phyloP scores from a whole-genome alignment of 2,797 vertebrate genomes.

The Petrocephalus schoutedeni region DNA sequence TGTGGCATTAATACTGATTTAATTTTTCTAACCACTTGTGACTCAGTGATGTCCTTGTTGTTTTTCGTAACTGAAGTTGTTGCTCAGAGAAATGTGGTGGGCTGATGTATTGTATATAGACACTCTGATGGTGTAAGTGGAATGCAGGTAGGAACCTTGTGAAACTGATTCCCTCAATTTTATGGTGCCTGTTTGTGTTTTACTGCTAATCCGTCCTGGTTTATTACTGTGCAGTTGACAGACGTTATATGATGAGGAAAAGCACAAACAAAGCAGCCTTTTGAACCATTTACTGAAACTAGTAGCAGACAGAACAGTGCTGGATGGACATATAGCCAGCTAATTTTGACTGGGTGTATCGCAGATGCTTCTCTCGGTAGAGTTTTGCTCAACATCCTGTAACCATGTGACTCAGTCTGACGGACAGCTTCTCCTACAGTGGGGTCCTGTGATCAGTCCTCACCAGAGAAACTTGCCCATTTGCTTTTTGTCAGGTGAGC shows the following conservation, averaged over 20 bases:
- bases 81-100: background rate
- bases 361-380: background rate
- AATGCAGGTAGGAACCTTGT: background rate
- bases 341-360: background rate
- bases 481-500: background rate
- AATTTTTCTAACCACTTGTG: background rate
- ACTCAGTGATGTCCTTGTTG: background rate
- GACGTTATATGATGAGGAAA: background rate
- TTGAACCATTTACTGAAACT: background rate
- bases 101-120: background rate
- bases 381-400: background rate
- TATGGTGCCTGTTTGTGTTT: background rate
- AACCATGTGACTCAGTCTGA: background rate
- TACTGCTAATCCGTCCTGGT: background rate
- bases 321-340: background rate
- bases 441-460: background rate
- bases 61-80: background rate
- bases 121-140: background rate
- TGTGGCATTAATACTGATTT: background rate
- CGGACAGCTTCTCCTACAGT: background rate
- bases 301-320: background rate
- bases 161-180: background rate
- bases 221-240: background rate
- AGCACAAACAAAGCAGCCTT: background rate
- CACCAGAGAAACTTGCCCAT: background rate